phyloP scores from a whole-genome alignment of 2,888 invertebrate genomes.

The Odontocerum albicorne region DNA sequence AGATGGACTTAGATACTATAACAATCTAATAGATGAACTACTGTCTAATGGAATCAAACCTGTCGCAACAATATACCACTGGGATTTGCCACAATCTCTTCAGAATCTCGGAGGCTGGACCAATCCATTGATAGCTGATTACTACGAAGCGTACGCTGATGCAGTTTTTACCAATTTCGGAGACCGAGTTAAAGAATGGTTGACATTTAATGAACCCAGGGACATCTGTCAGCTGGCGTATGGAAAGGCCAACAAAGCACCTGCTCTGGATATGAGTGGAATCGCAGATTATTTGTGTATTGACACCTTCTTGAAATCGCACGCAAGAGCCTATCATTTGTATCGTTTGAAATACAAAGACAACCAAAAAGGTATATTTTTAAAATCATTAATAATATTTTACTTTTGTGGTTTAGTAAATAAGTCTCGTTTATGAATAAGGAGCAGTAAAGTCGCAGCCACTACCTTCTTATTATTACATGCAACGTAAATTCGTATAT shows the following conservation, averaged over 20 bases:
- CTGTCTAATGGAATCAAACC: conserved; percentile 57
- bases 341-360: conserved; percentile 21
- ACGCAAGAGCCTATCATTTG: conserved; percentile 30
- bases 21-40: conserved; percentile 60
- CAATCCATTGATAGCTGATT: conserved; percentile 54
- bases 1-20: conserved; percentile 61
- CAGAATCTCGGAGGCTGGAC: conserved; percentile 59
- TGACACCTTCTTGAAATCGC: conserved; percentile 26
- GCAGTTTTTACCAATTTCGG: conserved; percentile 54
- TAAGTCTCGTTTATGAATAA: no score
- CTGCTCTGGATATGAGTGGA: conserved; percentile 40
- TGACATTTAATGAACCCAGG: conserved; percentile 65
- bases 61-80: conserved; percentile 66
- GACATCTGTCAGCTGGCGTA: conserved; percentile 40
- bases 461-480: no score
- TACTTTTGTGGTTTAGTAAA: no score
- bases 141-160: conserved; percentile 55
- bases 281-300: conserved; percentile 28
- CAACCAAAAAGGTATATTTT: conserved; percentile 28
- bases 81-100: conserved; percentile 61
- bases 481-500: no score
- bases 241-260: conserved; percentile 49
- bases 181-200: conserved; percentile 59
- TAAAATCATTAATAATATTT: conserved; percentile 23
- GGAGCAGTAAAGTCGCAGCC: no score